phyloP scores from a whole-genome alignment of 2,888 invertebrate species.

The Nysson spinosus region DNA sequence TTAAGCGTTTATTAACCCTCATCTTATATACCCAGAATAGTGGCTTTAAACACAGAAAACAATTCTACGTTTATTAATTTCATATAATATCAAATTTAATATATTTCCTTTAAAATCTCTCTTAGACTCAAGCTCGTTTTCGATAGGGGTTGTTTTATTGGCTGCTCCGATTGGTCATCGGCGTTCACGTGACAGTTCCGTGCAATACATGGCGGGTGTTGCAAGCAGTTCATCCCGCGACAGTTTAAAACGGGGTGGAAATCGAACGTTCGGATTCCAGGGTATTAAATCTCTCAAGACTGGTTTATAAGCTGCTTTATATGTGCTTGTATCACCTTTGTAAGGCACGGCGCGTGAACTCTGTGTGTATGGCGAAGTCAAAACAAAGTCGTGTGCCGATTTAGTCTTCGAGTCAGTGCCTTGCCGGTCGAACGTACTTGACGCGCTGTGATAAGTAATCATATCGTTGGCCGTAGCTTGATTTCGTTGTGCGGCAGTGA shows the following conservation, averaged over 20 bases:
- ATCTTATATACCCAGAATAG: too few relatives aligned
- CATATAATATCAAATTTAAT: not conserved
- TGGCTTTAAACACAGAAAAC: too few relatives aligned
- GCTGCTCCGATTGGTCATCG: not conserved
- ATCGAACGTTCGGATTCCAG: constrained; percentile 9
- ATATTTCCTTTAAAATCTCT: not conserved
- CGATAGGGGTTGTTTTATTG: not conserved
- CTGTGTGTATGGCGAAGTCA: not conserved
- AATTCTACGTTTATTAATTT: not conserved
- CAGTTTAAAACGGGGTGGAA: constrained; percentile 42
- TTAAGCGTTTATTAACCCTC: too few relatives aligned
- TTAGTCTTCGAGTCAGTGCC: too few relatives aligned
- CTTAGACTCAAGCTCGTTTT: not conserved
- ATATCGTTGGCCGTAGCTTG: constrained; percentile 73
- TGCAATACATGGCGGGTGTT: constrained; percentile 77
- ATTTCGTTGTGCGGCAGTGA: constrained; percentile 65
- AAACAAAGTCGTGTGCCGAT: too few relatives aligned
- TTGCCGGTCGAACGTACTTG: constrained; percentile 33
- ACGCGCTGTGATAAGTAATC: constrained; percentile 71
- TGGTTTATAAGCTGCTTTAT: constrained; percentile 28
- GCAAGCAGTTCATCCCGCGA: constrained; percentile 59
- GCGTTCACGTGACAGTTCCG: constrained; percentile 75
- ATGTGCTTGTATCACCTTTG: constrained; percentile 45
- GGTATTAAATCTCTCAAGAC: constrained; percentile 10
- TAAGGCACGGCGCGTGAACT: constrained; percentile 25